Percentiles rank a stretch among this genome's conserved stretches.
Evolutionary conservation across 2,888 invertebrate genomes (phyloP).

Genomic region (Erynnis tages): DNA sequence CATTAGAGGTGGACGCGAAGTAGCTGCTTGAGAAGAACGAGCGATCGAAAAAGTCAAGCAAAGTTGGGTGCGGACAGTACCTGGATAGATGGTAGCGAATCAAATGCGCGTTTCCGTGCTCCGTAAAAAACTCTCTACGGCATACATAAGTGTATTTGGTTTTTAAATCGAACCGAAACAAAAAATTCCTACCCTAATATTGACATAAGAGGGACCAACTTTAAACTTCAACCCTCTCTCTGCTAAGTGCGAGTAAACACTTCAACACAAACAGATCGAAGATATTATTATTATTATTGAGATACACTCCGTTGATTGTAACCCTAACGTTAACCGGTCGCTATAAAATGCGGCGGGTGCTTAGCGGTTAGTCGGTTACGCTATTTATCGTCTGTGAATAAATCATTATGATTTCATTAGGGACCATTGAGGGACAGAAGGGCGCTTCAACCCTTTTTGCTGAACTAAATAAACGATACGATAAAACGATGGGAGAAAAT

Average conservation of each 20-base stretch:
- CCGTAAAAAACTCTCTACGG: too few relatives aligned
- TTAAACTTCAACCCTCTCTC: slow-evolving; percentile 8
- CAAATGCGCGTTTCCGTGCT: too few relatives aligned
- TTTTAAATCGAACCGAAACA: too few relatives aligned
- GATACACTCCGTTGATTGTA: slow-evolving; percentile 12
- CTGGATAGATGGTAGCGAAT: too few relatives aligned
- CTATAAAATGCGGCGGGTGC: slow-evolving; percentile 12
- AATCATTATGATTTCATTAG: slow-evolving; percentile 10
- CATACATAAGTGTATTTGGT: too few relatives aligned
- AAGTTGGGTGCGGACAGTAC: too few relatives aligned
- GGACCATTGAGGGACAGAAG: not conserved
- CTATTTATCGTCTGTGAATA: slow-evolving; percentile 12
- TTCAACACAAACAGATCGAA: slow-evolving; percentile 10
- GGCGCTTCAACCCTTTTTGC: not conserved
- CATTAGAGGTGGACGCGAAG: not conserved
- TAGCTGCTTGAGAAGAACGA: too few relatives aligned
- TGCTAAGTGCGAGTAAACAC: slow-evolving; percentile 9
- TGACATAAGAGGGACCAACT: too few relatives aligned
- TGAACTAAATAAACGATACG: too few relatives aligned
- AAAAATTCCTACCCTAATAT: slow-evolving; percentile 1
- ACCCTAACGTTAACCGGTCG: slow-evolving; percentile 15
- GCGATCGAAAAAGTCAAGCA: too few relatives aligned
- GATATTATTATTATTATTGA: slow-evolving; percentile 23
- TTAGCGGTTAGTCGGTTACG: slow-evolving; percentile 18
- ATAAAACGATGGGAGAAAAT: too few relatives aligned